These are phyloP conservation scores for Thryonomys swinderianus DNA, from an alignment of 2,113 vertebrate genomes.

Conservation along the genomic window DNA sequence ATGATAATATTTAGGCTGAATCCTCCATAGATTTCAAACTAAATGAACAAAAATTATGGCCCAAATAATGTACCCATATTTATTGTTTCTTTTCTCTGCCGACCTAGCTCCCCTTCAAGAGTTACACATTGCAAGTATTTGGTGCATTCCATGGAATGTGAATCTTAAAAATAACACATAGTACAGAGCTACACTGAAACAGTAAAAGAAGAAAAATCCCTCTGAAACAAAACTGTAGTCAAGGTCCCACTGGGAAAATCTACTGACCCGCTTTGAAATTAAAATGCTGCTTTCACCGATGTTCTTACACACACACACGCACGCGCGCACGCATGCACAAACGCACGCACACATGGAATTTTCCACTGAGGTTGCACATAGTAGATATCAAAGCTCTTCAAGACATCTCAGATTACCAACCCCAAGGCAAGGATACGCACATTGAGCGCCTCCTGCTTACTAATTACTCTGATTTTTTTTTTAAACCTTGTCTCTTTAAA, in stretches of 20 bases:
- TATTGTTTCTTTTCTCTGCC: slow-evolving; percentile 33
- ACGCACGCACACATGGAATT: not conserved
- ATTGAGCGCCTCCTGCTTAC: slow-evolving; percentile 12
- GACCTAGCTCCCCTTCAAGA: not conserved
- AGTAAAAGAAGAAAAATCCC: not conserved
- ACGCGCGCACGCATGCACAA: too few species aligned
- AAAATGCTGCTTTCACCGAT: slow-evolving; percentile 10
- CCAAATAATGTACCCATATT: not conserved
- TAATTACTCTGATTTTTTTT: slow-evolving; percentile 30
- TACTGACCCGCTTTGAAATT: slow-evolving; percentile 62
- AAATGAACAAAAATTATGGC: not conserved
- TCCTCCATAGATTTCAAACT: not conserved
- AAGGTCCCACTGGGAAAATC: slow-evolving; percentile 59
- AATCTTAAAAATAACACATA: not conserved
- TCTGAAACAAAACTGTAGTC: not conserved
- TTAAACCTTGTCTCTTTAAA: slow-evolving; percentile 48
- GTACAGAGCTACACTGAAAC: not conserved
- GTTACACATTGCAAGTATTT: not conserved
- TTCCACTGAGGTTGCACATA: slow-evolving; percentile 44
- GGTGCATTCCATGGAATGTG: not conserved
- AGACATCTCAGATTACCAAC: not conserved
- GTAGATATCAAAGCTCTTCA: slow-evolving; percentile 40
- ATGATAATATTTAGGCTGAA: not conserved
- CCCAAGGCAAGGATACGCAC: slow-evolving; percentile 1
- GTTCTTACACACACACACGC: not conserved